Base-by-base conservation (phyloP, 1,140 invertebrate genomes). In the Lutraria rhynchaena region DNA sequence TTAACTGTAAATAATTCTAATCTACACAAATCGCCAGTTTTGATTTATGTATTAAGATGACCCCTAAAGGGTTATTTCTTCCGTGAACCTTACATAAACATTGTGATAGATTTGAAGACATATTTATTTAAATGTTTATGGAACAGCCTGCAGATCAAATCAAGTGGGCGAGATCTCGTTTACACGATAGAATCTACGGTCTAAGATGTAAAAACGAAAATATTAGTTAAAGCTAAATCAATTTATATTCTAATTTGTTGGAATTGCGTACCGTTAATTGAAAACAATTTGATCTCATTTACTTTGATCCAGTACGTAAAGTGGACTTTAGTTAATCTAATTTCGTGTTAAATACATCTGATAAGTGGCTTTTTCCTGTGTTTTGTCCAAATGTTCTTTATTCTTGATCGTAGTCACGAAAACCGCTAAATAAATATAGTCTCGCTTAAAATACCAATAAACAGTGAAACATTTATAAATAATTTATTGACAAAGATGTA, bases 101-200 rank as follows among this genome's bases (percentile, higher is more conserved):
- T 73, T 73, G 29, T 55, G 33, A 73, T 27, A 37, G 70, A 35
- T 73, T 57, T 73, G 33, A 24, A 13, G n/a, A 27, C 31, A 11
- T 73, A 33, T 57, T 73, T 73, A 58, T 73, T 58, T 73, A 55
- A 29, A 11, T 73, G 51, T 57, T 57, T 57, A 73, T 73, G 41
- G 44, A 44, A 35, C 19, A 58, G 35, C 51, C 44, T 73, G 33
- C 27, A 24, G 27, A 19, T 3, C 3, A 22, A 31, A 67, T 67
- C 63, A 67, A 67, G 63, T 67, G 44, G 63, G 63, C 49, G 31
- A 67, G 46, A 49, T 67, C 37, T 46, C 37, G 44, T 67, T 46
- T 27, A 49, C 44, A 15, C 24, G 63, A 49, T 37, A 41, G 5
- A 7, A 41, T 41, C 37, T 7, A 41, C 37, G 15, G 15, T 5